These are phyloP conservation scores for Anniella stebbinsi DNA, from an alignment of 2,797 vertebrate species.

Conservation along the genomic window DNA sequence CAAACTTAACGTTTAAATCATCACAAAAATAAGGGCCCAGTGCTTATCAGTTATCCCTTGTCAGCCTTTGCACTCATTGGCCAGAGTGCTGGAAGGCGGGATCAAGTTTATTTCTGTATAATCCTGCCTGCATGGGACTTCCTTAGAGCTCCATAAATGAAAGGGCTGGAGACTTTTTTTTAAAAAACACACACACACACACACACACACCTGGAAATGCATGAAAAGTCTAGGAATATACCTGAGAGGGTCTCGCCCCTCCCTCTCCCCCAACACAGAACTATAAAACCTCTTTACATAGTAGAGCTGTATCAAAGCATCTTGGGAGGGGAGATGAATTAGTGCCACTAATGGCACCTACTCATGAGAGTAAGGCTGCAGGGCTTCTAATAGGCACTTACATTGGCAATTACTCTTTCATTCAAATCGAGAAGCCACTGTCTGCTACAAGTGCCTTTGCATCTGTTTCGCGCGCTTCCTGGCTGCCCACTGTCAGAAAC, in stretches of 20 bases:
- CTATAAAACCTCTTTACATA: neutral
- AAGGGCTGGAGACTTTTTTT: neutral
- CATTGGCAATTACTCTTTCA: neutral
- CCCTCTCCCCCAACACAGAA: neutral
- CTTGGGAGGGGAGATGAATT: too few species aligned
- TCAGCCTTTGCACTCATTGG: neutral
- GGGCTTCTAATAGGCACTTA: neutral
- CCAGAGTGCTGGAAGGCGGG: neutral
- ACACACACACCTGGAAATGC: neutral
- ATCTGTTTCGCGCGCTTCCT: neutral
- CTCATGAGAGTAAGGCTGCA: too few species aligned
- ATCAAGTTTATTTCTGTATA: neutral
- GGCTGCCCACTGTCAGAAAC: neutral
- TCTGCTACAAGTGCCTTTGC: neutral
- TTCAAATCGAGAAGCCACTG: neutral
- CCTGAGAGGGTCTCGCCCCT: neutral
- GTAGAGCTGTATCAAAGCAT: neutral
- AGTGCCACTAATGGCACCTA: neutral
- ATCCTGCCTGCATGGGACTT: neutral
- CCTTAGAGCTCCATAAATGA: neutral
- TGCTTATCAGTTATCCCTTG: neutral
- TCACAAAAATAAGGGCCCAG: neutral
- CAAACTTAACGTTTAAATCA: neutral
- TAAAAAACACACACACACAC: too few species aligned
- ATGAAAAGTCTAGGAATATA: neutral